Evolutionary conservation across 2,888 invertebrate species (phyloP).

Genomic region (Melikaiella ostensackeni): DNA sequence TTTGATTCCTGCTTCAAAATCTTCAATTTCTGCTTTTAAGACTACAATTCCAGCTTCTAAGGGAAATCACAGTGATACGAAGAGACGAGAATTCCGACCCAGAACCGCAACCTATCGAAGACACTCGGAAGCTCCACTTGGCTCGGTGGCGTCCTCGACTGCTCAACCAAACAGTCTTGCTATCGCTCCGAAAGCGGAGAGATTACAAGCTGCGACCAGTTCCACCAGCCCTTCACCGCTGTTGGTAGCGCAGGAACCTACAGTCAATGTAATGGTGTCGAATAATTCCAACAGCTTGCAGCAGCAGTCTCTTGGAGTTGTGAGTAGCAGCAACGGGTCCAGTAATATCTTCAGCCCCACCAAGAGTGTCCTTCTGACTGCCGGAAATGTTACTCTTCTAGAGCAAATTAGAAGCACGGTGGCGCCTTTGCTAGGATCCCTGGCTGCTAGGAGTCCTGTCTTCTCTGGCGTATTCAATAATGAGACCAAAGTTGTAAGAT

Average conservation of each 20-base stretch:
- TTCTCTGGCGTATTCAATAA: slow-evolving; percentile 69
- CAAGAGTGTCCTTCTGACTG: slow-evolving; percentile 63
- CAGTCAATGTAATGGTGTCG: slow-evolving; percentile 53
- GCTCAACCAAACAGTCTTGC: slow-evolving; percentile 57
- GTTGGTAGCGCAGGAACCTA: slow-evolving; percentile 67
- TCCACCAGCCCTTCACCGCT: slow-evolving; percentile 54
- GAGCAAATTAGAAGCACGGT: slow-evolving; percentile 74
- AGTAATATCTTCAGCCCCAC: slow-evolving; percentile 73
- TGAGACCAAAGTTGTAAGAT: slow-evolving; percentile 67
- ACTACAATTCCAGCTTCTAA: not conserved
- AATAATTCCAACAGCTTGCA: slow-evolving; percentile 40
- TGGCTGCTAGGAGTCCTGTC: slow-evolving; percentile 70
- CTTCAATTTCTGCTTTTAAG: not conserved
- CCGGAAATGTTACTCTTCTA: slow-evolving; percentile 65
- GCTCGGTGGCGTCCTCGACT: slow-evolving; percentile 50
- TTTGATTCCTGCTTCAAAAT: slow-evolving; percentile 35
- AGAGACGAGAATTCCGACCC: slow-evolving; percentile 65
- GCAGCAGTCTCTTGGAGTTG: slow-evolving; percentile 52
- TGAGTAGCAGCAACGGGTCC: slow-evolving; percentile 62
- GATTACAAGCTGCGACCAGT: slow-evolving; percentile 57
- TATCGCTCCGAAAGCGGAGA: slow-evolving; percentile 67
- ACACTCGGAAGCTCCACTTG: slow-evolving; percentile 65
- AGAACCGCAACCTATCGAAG: slow-evolving; percentile 72
- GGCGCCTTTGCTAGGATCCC: slow-evolving; percentile 69
- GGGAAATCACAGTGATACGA: slow-evolving; percentile 40